Base-by-base conservation (phyloP, 1,140 invertebrate species). In the Nomia melanderi region DNA sequence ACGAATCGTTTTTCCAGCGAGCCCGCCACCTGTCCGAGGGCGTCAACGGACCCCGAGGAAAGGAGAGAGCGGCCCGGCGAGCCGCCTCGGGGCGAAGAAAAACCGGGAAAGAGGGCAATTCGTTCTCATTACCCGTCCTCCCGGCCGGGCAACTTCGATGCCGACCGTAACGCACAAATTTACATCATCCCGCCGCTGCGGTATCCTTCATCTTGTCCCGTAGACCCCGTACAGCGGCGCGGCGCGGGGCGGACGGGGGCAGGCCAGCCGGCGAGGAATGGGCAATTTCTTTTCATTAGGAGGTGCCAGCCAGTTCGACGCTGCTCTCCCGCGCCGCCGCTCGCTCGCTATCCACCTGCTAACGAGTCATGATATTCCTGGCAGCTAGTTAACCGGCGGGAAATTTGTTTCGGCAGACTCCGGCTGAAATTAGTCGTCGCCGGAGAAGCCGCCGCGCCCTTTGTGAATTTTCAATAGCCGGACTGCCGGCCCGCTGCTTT, bases 221-320 rank as follows among this genome's bases (percentile, higher is more conserved):
- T n/a, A 56, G 25, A 23, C 31, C 6, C 11, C 17, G 36, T 23
- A 17, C 31, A 6, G 14, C 27, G 20, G n/a, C 23, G n/a, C n/a
- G 57, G 2, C 29, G 36, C 27, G 29, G 56, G 60, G n/a, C 12
- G 33, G 9, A 47, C 14, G 64, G 14, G 8, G 25, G 12, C 50
- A 33, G 39, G 23, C 36, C 7, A 44, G 64, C 6, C n/a, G 14
- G 56, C 27, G 12, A 54, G 53, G 50, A 59, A 27, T 17, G 27
- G 53, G 29, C 59, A 77, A 83, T 83, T 83, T 79, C 69, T 83
- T 83, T 81, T 80, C 81, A 78, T 81, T 80, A 83, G 54, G 36
- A 17, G 60, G 27, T 25, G 74, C 54, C 63, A 11, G 53, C 67
- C 47, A 64, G 73, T 77, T 80, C 70, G 69, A 80, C 70, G 69